A percentile compares a stretch with the other conserved stretches of the same genome.
phyloP scores from a whole-genome alignment of 1,140 invertebrate genomes.

The Brachionus plicatilis region DNA sequence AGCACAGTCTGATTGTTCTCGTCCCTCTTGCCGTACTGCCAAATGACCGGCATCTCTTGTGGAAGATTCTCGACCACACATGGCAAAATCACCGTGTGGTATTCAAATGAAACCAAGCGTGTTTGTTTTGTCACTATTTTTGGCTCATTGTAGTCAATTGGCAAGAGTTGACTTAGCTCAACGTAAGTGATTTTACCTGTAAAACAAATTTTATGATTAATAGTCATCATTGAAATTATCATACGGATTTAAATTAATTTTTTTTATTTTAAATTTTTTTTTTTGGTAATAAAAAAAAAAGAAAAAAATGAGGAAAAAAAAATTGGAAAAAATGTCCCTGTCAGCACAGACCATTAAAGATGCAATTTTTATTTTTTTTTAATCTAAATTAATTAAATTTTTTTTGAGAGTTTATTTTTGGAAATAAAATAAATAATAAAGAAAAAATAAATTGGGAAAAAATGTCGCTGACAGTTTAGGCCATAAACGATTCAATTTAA shows the following conservation, averaged over 20 bases:
- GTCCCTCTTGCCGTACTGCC: slow-evolving; percentile 7
- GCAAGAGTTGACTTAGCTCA: neutral
- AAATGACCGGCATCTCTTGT: neutral
- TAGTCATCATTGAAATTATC: neutral
- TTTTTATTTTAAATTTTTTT: neutral
- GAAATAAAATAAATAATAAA: too few relatives aligned
- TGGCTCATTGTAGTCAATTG: neutral
- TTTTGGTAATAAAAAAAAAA: neutral
- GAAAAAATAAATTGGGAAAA: neutral
- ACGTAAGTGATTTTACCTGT: neutral
- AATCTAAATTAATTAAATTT: too few relatives aligned
- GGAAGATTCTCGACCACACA: slow-evolving; percentile 4
- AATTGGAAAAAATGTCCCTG: neutral
- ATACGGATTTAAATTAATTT: neutral
- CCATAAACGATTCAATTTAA: too few relatives aligned
- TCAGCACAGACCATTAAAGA: neutral
- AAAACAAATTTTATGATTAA: neutral
- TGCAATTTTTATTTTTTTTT: too few relatives aligned
- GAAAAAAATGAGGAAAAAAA: too few relatives aligned
- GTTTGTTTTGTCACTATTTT: slow-evolving; percentile 3
- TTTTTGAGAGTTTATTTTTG: neutral
- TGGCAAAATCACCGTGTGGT: slow-evolving; percentile 20
- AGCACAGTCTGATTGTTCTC: slow-evolving; percentile 35
- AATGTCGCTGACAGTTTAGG: neutral
- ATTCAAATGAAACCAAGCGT: neutral